Percentiles rank a stretch among this genome's conserved stretches.
phyloP scores from a whole-genome alignment of 37 sponge, comb jelly and placozoan genomes.

The Mnemiopsis leidyi region DNA sequence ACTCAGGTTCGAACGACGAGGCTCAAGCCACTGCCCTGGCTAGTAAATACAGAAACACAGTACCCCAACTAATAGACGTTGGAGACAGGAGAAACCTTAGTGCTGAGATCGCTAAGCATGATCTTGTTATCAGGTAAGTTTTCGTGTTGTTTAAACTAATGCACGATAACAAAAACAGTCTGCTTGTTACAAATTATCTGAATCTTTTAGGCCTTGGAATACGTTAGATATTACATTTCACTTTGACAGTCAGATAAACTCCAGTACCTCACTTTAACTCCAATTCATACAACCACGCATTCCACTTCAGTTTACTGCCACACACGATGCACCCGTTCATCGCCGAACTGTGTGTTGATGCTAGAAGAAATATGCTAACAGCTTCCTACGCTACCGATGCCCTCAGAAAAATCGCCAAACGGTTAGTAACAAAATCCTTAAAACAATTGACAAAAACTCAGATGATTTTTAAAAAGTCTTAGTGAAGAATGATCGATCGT shows the following conservation, averaged over 20 bases:
- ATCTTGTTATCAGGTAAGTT: slow-evolving; percentile 79
- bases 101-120: slow-evolving; percentile 69
- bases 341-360: slow-evolving; percentile 77
- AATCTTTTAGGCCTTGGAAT: too few species aligned
- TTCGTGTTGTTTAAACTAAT: too few species aligned
- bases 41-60: slow-evolving; percentile 69
- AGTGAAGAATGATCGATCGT: too few species aligned
- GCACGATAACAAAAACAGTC: too few species aligned
- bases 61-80: slow-evolving; percentile 67
- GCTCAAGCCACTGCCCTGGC: slow-evolving; percentile 72
- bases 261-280: too few species aligned
- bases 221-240: too few species aligned
- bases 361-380: slow-evolving; percentile 82
- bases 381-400: slow-evolving; percentile 82
- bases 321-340: slow-evolving; percentile 75
- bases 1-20: slow-evolving; percentile 72
- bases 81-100: slow-evolving; percentile 62
- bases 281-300: too few species aligned
- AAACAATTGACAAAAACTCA: too few species aligned
- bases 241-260: too few species aligned
- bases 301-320: slow-evolving; percentile 78
- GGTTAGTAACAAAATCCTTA: slow-evolving; percentile 11
- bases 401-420: slow-evolving; percentile 63
- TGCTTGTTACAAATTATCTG: too few species aligned
- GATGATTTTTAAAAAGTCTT: too few species aligned